Base-by-base conservation (phyloP, 2,888 invertebrate species). In the Endotricha flammealis region DNA sequence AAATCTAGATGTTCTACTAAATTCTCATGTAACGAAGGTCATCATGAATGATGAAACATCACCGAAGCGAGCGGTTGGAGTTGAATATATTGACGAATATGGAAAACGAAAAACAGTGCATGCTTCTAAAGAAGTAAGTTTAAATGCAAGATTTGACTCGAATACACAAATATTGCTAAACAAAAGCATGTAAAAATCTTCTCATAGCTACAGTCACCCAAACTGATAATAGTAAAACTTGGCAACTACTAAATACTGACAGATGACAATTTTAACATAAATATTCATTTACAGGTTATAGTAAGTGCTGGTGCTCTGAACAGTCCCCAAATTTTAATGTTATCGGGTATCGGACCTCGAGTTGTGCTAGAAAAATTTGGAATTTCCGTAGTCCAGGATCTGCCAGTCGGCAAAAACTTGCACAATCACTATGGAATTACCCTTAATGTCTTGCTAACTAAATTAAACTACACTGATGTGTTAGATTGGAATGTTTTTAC, bases 391-490 rank as follows among this genome's bases (percentile, higher is more conserved):
- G 57, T 89, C n/a, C 88, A 88, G 12, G 87, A 91, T 48, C 70
- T 91, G 5, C 90, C 91, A 0, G 91, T 91, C 0, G 92, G 92
- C 0, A 68, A 86, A 48, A 90, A 89, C 60, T 52, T 92, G 16
- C 88, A 88, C 41, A 91, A 92, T 56, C 92, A 91, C 50, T 87
- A 90, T 2, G 89, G 91, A 0, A 88, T 88, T 22, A 89, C 88
- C 7, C 36, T 91, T 16, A 72, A 78, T 24, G 91, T 83, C 55
- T 42, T 70, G 1, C 64, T 90, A 40, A 72, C 65, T 0, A 71
- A 80, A 11, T 45, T 78, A 11, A 75, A 85, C 3, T 83, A 88
- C 43, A 75, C 66, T 1, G 79, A 78, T 35, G 81, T 82, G 24
- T 57, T 91, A 36, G 87, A 89, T 53, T 91, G 91, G 91, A 82